These are phyloP conservation scores for Nymphalis polychloros DNA, from an alignment of 2,888 invertebrate species.

Conservation along the genomic window DNA sequence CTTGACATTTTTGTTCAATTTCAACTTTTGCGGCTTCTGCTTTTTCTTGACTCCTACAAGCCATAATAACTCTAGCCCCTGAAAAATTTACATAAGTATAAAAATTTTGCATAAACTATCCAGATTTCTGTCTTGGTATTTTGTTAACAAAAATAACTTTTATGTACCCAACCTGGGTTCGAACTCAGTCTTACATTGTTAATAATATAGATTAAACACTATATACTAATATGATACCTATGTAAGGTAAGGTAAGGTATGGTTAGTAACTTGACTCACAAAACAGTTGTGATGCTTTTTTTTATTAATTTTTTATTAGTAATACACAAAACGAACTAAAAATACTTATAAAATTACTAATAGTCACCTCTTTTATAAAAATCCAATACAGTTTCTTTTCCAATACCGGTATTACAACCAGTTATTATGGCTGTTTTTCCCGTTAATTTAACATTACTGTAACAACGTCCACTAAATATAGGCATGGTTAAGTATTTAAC, in stretches of 20 bases:
- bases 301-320: too few species aligned
- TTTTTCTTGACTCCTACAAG: slow-evolving; percentile 76
- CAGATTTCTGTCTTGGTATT: background rate
- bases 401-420: slow-evolving; percentile 74
- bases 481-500: slow-evolving; percentile 53
- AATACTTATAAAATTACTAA: background rate
- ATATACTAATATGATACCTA: too few species aligned
- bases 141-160: background rate
- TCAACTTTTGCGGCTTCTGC: slow-evolving; percentile 82
- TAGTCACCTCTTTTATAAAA: slow-evolving; percentile 71
- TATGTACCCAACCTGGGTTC: background rate
- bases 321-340: background rate
- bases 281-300: too few species aligned
- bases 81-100: slow-evolving; percentile 30
- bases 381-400: slow-evolving; percentile 73
- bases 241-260: too few species aligned
- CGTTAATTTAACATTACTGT: slow-evolving; percentile 79
- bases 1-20: slow-evolving; percentile 71
- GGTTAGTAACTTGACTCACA: too few species aligned
- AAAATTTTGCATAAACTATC: background rate
- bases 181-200: too few species aligned
- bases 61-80: slow-evolving; percentile 83
- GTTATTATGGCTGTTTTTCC: slow-evolving; percentile 80
- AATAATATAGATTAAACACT: too few species aligned
- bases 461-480: slow-evolving; percentile 69